Conservation (phyloP, 2,113 vertebrate species). For the Cottus gobio region DNA sequence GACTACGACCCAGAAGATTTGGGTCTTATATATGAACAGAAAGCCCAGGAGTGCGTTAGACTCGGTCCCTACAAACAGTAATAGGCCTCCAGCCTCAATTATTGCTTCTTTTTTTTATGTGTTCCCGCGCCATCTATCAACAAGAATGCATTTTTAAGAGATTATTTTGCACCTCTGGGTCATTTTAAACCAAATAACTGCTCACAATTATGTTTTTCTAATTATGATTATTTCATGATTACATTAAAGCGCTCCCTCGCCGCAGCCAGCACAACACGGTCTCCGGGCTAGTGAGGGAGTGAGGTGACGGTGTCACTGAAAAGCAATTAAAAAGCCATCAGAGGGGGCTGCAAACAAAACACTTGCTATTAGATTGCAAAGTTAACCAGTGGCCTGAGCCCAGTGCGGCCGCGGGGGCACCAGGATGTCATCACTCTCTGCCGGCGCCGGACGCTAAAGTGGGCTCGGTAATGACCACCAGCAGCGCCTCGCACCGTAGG, state of each 20-base stretch:
- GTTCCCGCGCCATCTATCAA: constrained; percentile 40
- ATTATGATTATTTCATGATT: constrained; percentile 78
- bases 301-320: constrained; percentile 69
- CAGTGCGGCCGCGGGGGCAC: constrained; percentile 45
- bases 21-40: constrained; percentile 6
- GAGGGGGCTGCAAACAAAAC: constrained; percentile 61
- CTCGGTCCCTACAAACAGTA: constrained; percentile 39
- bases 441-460: constrained; percentile 47
- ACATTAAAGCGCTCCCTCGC: constrained; percentile 48
- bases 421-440: constrained; percentile 63
- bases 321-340: constrained; percentile 79
- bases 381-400: constrained; percentile 67
- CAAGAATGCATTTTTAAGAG: constrained; percentile 57
- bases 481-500: constrained; percentile 24
- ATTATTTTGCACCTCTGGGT: constrained; percentile 62
- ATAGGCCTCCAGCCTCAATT: constrained; percentile 46
- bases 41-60: constrained; percentile 30
- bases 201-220: constrained; percentile 68
- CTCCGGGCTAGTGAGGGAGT: constrained; percentile 45
- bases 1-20: constrained; percentile 30
- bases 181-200: constrained; percentile 73
- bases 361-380: constrained; percentile 70
- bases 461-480: constrained; percentile 54
- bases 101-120: constrained; percentile 39
- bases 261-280: constrained; percentile 44